Base-by-base conservation (phyloP, 2,113 vertebrate genomes). In the Illadopsis cleaveri region DNA sequence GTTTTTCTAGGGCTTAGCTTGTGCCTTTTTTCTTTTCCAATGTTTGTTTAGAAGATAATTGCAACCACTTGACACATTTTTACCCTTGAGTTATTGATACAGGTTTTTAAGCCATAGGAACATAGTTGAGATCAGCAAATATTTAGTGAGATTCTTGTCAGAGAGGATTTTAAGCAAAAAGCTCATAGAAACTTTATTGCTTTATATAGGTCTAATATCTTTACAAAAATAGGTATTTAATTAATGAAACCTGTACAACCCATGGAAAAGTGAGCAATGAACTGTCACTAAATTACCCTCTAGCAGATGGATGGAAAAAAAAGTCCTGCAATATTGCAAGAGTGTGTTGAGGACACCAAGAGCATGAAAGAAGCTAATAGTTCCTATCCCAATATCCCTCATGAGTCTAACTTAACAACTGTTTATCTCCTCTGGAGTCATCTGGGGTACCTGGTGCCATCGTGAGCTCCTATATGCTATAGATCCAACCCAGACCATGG, bases 21-120 rank as follows among this genome's bases (percentile, higher is more conserved):
- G 15, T 58, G 42, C 37, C 61, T 15, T 60, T 82, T 79, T 70
- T n/a, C 57, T 64, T 42, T 48, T 30, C 7, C 28, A 68, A 2
- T 82, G 62, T 91, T 93, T 93, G 33, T 82, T 95, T 82, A 88
- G 70, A 93, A 62, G 45, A 85, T 77, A 91, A 91, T 65, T 96
- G 81, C 48, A 91, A 57, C 10, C 31, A 35, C 62, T 79, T 87
- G 90, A 87, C 42, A 80, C 44, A 5, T 68, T 77, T 80, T 30
- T 85, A 76, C 87, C 62, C 62, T 61, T 58, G 33, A 93, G 84
- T 85, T 91, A 80, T 61, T 90, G 54, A 86, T 90, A 58, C 50
- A 50, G 60, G 54, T 77, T 88, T 70, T 90, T 77, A 87, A 85
- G 12, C 33, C 50, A 10, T 5, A 82, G 31, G 35, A 96, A 72